Percentiles rank a stretch among this genome's conserved stretches.
Conservation (phyloP, 2,113 vertebrate genomes). For the Tupaia chinensis region DNA sequence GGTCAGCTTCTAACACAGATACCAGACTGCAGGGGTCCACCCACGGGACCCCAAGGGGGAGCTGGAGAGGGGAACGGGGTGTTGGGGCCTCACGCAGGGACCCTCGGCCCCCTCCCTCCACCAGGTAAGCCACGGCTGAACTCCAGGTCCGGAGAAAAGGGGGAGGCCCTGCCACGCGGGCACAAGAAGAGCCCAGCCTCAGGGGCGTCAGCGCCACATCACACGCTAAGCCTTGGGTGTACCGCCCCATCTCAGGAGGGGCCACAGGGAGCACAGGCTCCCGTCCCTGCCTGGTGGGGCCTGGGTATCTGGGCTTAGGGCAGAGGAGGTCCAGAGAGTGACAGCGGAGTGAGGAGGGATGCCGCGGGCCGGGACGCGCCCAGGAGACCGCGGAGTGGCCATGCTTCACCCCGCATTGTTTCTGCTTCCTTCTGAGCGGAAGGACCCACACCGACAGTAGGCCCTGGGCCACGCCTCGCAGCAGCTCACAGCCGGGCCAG, state of each 20-base stretch:
- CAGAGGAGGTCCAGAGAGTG: too few species aligned
- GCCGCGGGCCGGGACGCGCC: too few species aligned
- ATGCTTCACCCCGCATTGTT: accelerated
- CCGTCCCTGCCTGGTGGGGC: background rate
- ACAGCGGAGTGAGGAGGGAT: background rate
- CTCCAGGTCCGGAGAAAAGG: background rate
- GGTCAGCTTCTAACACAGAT: constrained; percentile 80
- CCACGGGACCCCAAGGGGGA: constrained; percentile 40
- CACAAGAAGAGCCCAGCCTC: too few species aligned
- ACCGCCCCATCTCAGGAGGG: accelerated
- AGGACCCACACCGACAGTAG: background rate
- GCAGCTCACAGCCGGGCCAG: background rate
- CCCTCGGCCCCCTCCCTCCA: background rate
- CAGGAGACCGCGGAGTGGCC: background rate
- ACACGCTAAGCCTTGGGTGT: background rate
- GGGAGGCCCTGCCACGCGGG: background rate
- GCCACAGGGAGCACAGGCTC: background rate
- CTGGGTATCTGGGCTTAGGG: background rate
- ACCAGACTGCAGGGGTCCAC: background rate
- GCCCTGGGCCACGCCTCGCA: background rate
- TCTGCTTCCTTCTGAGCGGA: background rate
- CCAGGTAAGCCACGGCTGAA: background rate
- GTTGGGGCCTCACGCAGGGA: background rate
- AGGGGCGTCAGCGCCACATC: too few species aligned
- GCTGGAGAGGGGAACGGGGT: background rate